A percentile compares a stretch with the other conserved stretches of the same genome.
Evolutionary conservation across 2,888 invertebrate genomes (phyloP).

Genomic region (Lymantria dispar): DNA sequence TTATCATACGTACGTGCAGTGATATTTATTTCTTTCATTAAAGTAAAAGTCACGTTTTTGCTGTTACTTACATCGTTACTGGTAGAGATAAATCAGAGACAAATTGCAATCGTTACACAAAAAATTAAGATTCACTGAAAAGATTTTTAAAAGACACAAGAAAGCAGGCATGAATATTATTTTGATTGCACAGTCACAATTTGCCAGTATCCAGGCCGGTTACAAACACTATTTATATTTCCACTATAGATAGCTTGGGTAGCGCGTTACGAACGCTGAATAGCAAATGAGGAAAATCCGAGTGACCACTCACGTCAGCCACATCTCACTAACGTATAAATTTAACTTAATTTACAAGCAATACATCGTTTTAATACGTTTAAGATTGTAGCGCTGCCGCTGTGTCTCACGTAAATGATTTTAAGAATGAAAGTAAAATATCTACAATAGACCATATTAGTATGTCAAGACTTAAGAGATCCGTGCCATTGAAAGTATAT

Average conservation of each 20-base stretch:
- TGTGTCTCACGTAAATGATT: conserved; percentile 20
- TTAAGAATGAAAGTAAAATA: conserved; percentile 38
- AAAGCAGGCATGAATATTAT: conserved; percentile 11
- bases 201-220: conserved; percentile 46
- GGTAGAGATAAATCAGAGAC: conserved; percentile 2
- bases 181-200: conserved; percentile 35
- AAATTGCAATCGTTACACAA: conserved; percentile 8
- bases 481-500: conserved; percentile 27
- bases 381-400: conserved; percentile 7
- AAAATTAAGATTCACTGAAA: neutral
- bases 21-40: neutral
- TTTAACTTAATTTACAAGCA: conserved; percentile 20
- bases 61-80: conserved; percentile 2
- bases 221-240: conserved; percentile 60
- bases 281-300: conserved; percentile 72
- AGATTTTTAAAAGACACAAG: neutral
- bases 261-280: conserved; percentile 57
- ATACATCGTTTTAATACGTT: conserved; percentile 2
- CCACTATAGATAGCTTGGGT: conserved; percentile 58
- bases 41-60: neutral
- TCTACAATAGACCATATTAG: conserved; percentile 8
- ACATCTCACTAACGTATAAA: conserved; percentile 16
- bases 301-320: conserved; percentile 41
- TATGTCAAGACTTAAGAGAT: conserved; percentile 27
- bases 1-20: neutral